Evolutionary conservation across 2,113 vertebrate species (phyloP).

Genomic region (Istiophorus platypterus): DNA sequence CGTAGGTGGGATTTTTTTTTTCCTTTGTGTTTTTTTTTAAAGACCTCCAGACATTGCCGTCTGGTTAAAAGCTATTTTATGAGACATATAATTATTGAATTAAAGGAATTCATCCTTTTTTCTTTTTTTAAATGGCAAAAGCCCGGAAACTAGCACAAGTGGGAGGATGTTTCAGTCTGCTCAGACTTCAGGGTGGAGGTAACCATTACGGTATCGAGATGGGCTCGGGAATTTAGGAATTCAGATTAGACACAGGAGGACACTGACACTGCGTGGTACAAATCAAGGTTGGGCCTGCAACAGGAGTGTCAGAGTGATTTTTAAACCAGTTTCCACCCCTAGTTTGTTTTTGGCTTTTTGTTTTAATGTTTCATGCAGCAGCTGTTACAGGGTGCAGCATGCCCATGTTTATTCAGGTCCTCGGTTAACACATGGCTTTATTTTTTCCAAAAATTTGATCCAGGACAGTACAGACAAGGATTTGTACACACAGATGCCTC

Average conservation of each 20-base stretch:
- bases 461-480: not conserved
- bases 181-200: slow-evolving; percentile 13
- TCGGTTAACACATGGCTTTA: not conserved
- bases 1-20: slow-evolving; percentile 5
- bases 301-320: not conserved
- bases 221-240: not conserved
- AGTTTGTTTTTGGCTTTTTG: not conserved
- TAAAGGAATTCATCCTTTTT: slow-evolving; percentile 34
- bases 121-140: slow-evolving; percentile 11
- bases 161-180: slow-evolving; percentile 24
- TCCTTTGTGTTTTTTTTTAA: not conserved
- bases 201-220: slow-evolving; percentile 36
- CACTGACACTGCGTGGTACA: not conserved
- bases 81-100: slow-evolving; percentile 44
- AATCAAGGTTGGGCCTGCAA: not conserved
- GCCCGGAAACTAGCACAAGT: slow-evolving; percentile 14
- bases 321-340: no score
- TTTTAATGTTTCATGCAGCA: not conserved
- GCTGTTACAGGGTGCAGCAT: not conserved
- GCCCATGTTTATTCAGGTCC: not conserved
- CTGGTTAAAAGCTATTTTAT: slow-evolving; percentile 22
- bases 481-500: not conserved
- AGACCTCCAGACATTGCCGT: not conserved
- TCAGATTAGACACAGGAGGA: not conserved
- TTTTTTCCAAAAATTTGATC: not conserved